Percentiles rank a stretch among this genome's conserved stretches.
Conservation (phyloP, 2,113 vertebrate species). For the Prunella himalayana region DNA sequence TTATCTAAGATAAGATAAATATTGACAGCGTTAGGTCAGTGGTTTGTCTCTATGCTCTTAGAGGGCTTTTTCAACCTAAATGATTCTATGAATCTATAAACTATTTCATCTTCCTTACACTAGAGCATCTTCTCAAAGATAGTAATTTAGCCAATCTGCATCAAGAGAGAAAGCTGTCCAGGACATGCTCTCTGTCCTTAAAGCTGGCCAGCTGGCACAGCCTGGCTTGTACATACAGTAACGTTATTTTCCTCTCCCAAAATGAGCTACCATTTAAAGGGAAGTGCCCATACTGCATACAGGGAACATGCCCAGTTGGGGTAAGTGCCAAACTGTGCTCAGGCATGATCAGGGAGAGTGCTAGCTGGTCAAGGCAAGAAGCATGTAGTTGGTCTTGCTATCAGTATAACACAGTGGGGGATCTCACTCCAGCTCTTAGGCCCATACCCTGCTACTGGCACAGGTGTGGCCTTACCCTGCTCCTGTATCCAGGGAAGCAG, state of each 20-base stretch:
- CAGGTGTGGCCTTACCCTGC: not conserved
- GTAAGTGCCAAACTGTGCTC: not conserved
- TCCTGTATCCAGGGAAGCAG: not conserved
- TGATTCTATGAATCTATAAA: not conserved
- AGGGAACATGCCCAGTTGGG: not conserved
- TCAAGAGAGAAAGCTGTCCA: not conserved
- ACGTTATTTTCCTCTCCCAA: not conserved
- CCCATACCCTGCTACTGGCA: not conserved
- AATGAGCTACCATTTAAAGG: not conserved
- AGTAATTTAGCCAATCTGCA: not conserved
- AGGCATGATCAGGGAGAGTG: not conserved
- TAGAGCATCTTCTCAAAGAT: not conserved
- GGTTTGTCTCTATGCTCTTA: not conserved
- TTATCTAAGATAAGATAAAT: not conserved
- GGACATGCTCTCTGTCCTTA: not conserved
- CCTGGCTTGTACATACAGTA: not conserved
- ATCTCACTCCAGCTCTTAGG: not conserved
- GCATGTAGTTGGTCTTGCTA: accelerated
- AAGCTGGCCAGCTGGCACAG: not conserved
- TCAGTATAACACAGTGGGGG: not conserved
- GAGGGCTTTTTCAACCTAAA: not conserved
- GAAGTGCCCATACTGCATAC: not conserved
- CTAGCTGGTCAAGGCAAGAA: not conserved
- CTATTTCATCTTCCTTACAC: not conserved
- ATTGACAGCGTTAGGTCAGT: not conserved